phyloP scores from a whole-genome alignment of 1,140 invertebrate species.

The Ostrea edulis region DNA sequence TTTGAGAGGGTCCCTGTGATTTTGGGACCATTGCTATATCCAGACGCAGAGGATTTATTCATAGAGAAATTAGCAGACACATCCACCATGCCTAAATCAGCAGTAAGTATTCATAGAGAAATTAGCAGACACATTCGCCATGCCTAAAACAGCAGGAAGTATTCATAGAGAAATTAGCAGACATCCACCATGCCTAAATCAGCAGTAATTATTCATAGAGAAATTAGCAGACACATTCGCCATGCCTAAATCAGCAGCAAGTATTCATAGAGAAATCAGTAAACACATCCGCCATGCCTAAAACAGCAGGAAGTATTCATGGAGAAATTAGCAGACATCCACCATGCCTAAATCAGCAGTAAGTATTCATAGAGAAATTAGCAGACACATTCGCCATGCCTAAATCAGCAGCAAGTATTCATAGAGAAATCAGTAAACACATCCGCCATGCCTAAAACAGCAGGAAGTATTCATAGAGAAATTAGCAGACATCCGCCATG shows the following conservation, averaged over 20 bases:
- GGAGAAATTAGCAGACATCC: slow-evolving; percentile 80
- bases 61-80: slow-evolving; percentile 82
- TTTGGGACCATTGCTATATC: slow-evolving; percentile 91
- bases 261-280: slow-evolving; percentile 83
- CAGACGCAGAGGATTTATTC: slow-evolving; percentile 86
- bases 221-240: slow-evolving; percentile 80
- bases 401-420: slow-evolving; percentile 84
- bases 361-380: slow-evolving; percentile 84
- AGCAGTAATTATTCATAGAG: slow-evolving; percentile 85
- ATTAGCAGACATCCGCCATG: slow-evolving; percentile 81
- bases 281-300: slow-evolving; percentile 81
- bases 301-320: slow-evolving; percentile 85
- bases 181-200: slow-evolving; percentile 82
- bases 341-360: slow-evolving; percentile 85
- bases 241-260: slow-evolving; percentile 85
- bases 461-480: slow-evolving; percentile 85
- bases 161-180: slow-evolving; percentile 83
- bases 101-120: slow-evolving; percentile 85
- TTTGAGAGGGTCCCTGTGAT: slow-evolving; percentile 92
- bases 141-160: slow-evolving; percentile 85
- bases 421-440: slow-evolving; percentile 82
- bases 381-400: slow-evolving; percentile 81
- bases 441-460: slow-evolving; percentile 82
- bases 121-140: slow-evolving; percentile 80
- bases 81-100: slow-evolving; percentile 82